Base-by-base conservation (phyloP, 2,797 vertebrate genomes). In the Diglossa cyanea region DNA sequence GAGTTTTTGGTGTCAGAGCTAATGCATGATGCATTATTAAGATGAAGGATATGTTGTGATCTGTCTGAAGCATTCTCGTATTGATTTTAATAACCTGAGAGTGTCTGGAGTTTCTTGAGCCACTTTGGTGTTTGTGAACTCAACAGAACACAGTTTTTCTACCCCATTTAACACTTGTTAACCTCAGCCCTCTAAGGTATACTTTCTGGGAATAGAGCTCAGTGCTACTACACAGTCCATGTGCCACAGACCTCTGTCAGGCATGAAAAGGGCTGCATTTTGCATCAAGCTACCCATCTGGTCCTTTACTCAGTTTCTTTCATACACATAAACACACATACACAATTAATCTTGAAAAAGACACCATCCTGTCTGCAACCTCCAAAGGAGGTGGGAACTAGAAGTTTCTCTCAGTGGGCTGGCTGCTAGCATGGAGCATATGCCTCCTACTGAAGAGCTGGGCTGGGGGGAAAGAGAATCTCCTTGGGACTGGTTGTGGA, bases 121-220 rank as follows among this genome's bases (percentile, higher is more conserved):
- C 37, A 31, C 13, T 23, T 16, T 25, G 37, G 21, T 86, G 35
- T 48, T 67, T 68, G 47, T 45, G 55, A 92, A 71, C 58, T 68
- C 82, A 48, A 68, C 5, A 51, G 53, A 82, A 84, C 28, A 30
- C 4, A 13, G 10, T 7, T 30, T 81, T 92, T 68, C 37, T 15
- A 65, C 25, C 57, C 77, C 19, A 86, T 87, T 87, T 89, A 95
- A 95, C 71, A 54, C 60, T 91, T 18, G 53, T 45, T 83, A 96
- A 76, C n/a, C 71, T 90, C 76, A 94, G 48, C 31, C 13, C 35
- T 79, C 84, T 70, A 35, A 86, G 88, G 84, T 66, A 88, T 6
- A 35, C n/a, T 55, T 79, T 60, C 75, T 76, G 82, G 80, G 53
- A 96, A 95, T 39, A 71, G 33, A 92, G 25, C 26, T 57, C 61